Percentiles rank a stretch among this genome's conserved stretches.
Evolutionary conservation across 2,113 vertebrate genomes (phyloP).

Genomic region (Plestiodon gilberti): DNA sequence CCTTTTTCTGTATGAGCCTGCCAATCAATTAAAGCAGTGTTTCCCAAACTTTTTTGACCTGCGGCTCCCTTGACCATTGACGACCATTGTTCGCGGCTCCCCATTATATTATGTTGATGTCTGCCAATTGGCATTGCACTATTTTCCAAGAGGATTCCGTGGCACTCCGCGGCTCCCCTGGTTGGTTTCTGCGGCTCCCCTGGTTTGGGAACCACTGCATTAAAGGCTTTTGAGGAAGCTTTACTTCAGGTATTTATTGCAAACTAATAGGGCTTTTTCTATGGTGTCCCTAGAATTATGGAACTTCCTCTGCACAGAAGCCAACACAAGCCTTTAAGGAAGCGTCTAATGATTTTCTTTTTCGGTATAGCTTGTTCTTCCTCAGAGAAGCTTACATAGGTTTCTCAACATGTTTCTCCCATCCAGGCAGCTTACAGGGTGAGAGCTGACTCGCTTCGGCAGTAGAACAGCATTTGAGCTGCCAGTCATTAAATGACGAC

Average conservation of each 20-base stretch:
- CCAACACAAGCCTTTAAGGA: neutral
- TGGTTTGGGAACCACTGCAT: too few relatives aligned
- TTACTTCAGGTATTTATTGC: neutral
- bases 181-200: too few relatives aligned
- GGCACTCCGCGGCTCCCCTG: too few relatives aligned
- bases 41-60: too few relatives aligned
- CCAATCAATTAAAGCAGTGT: too few relatives aligned
- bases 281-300: neutral
- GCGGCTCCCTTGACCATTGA: too few relatives aligned
- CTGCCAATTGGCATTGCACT: too few relatives aligned
- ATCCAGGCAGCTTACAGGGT: neutral
- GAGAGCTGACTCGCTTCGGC: neutral
- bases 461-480: neutral
- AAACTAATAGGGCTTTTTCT: neutral
- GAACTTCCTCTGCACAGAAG: neutral
- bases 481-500: too few relatives aligned
- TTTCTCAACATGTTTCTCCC: neutral
- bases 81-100: too few relatives aligned
- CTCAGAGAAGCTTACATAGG: neutral
- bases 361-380: too few relatives aligned
- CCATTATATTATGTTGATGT: too few relatives aligned
- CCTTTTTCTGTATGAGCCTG: neutral
- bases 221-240: neutral
- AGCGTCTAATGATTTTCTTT: neutral
- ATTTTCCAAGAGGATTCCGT: too few relatives aligned